Base-by-base conservation (phyloP, 2,888 invertebrate species). In the Lepetodrilus schrolli region DNA sequence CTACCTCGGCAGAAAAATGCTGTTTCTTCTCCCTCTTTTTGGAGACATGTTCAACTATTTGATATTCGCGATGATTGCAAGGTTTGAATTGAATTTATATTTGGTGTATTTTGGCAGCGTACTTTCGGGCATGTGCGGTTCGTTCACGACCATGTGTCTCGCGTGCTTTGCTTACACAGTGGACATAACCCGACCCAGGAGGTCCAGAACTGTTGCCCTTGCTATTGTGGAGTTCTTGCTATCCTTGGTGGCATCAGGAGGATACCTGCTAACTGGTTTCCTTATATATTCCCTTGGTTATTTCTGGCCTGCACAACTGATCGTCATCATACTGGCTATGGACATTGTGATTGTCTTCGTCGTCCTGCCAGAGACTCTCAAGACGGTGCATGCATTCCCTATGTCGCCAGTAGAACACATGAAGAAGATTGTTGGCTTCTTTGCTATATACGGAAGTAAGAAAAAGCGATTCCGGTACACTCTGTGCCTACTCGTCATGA, bases 371-470 rank as follows among this genome's bases (percentile, higher is more conserved):
- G 69, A 72, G 43, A 75, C 68, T 13, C 34, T 66, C 50, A 47
- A 50, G 26, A 13, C n/a, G 20, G 17, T 34, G 5, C 17, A 20
- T 5, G 47, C 26, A 21, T 49, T 37, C 30, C 30, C n/a, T 1
- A n/a, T 37, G 26, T 51, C 49, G 8, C 26, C 51, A 4, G 8
- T 38, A 5, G 37, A 38, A 68, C 47, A 34, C 21, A 17, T 75
- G n/a, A 58, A 66, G 13, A 65, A 72, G 23, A 72, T 75, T 5
- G 50, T 38, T 4, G 47, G 66, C 4, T 72, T 75, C 50, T 75
- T 68, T 30, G 4, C 58, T 0, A 47, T 34, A 21, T n/a, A 17
- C 13, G 58, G 58, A 4, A n/a, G 30, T 0, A 17, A 34, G 13
- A 23, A 30, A 13, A 26, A 58, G 21, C 20, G 58, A 34, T 26